A percentile compares a stretch with the other conserved stretches of the same genome.
Evolutionary conservation across 2,797 vertebrate species (phyloP).

Genomic region (Knipowitschia caucasica): DNA sequence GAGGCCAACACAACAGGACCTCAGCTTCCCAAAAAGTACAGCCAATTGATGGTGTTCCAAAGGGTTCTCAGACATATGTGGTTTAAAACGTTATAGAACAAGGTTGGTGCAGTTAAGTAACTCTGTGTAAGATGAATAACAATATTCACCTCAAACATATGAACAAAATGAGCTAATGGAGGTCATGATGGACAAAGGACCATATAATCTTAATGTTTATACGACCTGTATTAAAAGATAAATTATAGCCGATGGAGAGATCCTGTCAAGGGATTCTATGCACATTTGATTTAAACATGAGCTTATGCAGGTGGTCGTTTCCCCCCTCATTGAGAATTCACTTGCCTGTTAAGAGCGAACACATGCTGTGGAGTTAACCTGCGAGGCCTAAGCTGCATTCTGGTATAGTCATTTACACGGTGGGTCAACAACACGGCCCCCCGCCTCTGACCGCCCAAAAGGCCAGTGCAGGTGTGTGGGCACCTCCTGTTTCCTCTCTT

Average conservation of each 20-base stretch:
- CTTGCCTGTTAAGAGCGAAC: conserved; percentile 24
- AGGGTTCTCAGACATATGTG: no score
- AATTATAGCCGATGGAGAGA: conserved; percentile 1
- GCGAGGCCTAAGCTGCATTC: conserved; percentile 55
- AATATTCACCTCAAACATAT: not conserved
- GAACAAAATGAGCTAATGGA: conserved; percentile 14
- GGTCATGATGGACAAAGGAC: conserved; percentile 14
- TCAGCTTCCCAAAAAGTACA: no score
- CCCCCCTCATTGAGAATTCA: conserved; percentile 16
- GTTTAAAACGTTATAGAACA: no score
- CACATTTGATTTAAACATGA: conserved; percentile 8
- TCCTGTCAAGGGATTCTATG: not conserved
- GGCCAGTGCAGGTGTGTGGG: conserved; percentile 49
- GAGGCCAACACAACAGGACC: no score
- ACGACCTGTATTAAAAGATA: not conserved
- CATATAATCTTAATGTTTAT: not conserved
- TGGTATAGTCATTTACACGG: conserved; percentile 62
- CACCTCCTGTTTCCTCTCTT: conserved; percentile 58
- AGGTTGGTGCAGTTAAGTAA: no score
- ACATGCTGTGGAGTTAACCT: conserved; percentile 60
- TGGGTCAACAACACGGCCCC: conserved; percentile 38
- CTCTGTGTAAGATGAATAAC: no score
- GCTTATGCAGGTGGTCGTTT: conserved; percentile 8
- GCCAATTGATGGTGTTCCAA: no score
- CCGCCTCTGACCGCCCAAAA: conserved; percentile 9